Evolutionary conservation across 2,888 invertebrate genomes (phyloP).

Genomic region (Myopa tessellatipennis): DNA sequence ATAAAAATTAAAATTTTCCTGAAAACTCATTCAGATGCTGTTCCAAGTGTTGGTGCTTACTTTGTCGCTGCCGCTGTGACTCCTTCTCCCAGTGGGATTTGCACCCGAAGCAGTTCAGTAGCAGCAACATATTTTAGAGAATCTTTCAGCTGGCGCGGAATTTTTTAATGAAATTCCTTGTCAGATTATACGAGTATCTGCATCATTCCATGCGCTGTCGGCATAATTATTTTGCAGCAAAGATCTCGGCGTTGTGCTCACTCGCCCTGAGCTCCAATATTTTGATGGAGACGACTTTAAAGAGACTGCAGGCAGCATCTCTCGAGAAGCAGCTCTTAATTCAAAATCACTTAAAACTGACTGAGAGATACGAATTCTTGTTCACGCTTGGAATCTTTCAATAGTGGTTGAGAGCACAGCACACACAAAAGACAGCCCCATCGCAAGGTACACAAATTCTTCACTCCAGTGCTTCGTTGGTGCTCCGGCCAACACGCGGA

Average conservation of each 20-base stretch:
- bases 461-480: neutral
- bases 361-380: neutral
- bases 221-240: neutral
- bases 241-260: neutral
- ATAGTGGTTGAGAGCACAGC: neutral
- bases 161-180: conserved; percentile 16
- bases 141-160: conserved; percentile 7
- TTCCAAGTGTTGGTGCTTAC: too few species aligned
- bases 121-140: neutral
- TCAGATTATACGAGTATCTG: conserved; percentile 1
- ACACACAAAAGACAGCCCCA: neutral
- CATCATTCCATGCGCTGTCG: conserved; percentile 4
- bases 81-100: neutral
- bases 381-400: neutral
- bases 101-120: neutral
- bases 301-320: neutral
- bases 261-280: neutral
- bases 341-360: neutral
- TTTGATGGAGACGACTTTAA: neutral
- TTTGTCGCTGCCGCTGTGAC: neutral
- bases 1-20: neutral
- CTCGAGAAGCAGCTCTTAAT: neutral
- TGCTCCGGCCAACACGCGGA: too few species aligned
- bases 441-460: neutral
- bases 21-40: too few species aligned